Evolutionary conservation across 2,888 invertebrate species (phyloP).

Genomic region (Cyaniris semiargus): DNA sequence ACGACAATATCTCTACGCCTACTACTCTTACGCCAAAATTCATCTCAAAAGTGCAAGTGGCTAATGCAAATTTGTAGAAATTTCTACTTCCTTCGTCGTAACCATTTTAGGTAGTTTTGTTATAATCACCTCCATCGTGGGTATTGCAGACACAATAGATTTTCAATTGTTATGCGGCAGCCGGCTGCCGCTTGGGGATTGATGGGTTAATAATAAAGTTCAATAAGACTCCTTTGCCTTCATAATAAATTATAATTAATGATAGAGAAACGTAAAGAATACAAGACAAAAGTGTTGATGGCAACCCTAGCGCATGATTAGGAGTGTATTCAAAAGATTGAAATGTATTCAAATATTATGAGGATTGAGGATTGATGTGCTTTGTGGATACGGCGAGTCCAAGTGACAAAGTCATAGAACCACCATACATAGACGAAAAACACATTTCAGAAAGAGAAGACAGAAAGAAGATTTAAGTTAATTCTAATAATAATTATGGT

Average conservation of each 20-base stretch:
- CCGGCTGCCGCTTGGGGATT: too few species aligned
- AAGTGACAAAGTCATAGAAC: constrained; percentile 39
- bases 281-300: neutral
- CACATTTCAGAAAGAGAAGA: too few species aligned
- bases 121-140: too few species aligned
- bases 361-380: constrained; percentile 46
- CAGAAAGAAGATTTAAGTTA: too few species aligned
- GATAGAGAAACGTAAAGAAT: neutral
- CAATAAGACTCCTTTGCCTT: neutral
- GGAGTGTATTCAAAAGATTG: constrained; percentile 45
- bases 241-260: neutral
- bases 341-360: constrained; percentile 54
- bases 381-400: constrained; percentile 40
- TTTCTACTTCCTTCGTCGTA: neutral
- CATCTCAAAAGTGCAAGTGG: neutral
- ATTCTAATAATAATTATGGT: too few species aligned
- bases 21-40: too few species aligned
- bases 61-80: neutral
- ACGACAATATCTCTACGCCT: too few species aligned
- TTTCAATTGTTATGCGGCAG: too few species aligned
- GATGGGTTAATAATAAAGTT: neutral
- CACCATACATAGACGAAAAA: constrained; percentile 13
- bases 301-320: constrained; percentile 13
- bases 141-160: too few species aligned
- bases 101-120: neutral